Base-by-base conservation (phyloP, 2,888 invertebrate species). In the Eueremaeus valkanovi region DNA sequence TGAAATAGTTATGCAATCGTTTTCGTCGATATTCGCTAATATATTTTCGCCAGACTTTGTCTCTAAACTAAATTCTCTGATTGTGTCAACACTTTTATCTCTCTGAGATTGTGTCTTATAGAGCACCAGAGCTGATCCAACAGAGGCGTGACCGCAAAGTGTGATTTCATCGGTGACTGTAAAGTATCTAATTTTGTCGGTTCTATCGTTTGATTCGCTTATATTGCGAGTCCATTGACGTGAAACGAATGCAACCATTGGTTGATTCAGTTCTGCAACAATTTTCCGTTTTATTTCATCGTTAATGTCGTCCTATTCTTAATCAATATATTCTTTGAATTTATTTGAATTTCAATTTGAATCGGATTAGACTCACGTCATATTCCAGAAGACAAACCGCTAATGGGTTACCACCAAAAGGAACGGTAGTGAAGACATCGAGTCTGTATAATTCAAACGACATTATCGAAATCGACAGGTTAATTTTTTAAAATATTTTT, bases 81-180 rank as follows among this genome's bases (percentile, higher is more conserved):
- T 58, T 24, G 9, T 3, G 13, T 58, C 24, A 6, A n/a, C 21
- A 27, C 21, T 27, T 24, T 58, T 58, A 33, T 33, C 36, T 6
- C 16, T 24, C 36, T n/a, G 70, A 21, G 3, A 6, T 9, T 9
- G 27, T 21, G 21, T 21, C 21, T 8, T 24, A 80, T 85, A 84
- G 1, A 87, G 80, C 1, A 84, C 84, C 49, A 85, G 84, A 9
- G 86, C 83, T 0, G 86, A 82, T 0, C 86, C 86, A 45, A 87
- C 80, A 2, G 87, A 87, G 2, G 86, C 87, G 80, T 87, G 87
- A 2, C 87, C 87, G 81, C 87, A 87, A 1, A 87, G 82, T 3
- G 83, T 80, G 0, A 87, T 85, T 80, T 87, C 87, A 49, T 81
- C 82, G 0, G 82, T 83, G 6, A 87, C 86, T 3, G 87, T 86